Percentiles rank a stretch among this genome's conserved stretches.
phyloP scores from a whole-genome alignment of 2,113 vertebrate species.

The Pituophis catenifer region DNA sequence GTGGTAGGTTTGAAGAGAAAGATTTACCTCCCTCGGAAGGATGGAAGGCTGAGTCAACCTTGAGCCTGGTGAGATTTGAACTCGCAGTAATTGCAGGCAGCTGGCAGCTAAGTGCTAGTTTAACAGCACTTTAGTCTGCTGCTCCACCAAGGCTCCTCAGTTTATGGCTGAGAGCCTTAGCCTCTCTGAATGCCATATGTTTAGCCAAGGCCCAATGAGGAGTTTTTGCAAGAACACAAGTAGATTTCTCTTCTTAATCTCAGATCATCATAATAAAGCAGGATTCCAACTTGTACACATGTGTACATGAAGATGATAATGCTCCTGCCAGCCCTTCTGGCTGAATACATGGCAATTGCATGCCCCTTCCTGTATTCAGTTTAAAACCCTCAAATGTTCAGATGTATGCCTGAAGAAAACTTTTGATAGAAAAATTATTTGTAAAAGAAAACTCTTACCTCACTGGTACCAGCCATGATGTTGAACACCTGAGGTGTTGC shows the following conservation, averaged over 20 bases:
- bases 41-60: no score
- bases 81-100: no score
- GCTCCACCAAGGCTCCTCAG: no score
- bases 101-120: no score
- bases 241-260: not conserved
- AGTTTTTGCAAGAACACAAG: not conserved
- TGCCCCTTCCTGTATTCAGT: not conserved
- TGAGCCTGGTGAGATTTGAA: no score
- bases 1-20: no score
- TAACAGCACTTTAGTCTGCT: no score
- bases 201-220: not conserved
- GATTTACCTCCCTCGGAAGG: no score
- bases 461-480: conserved; percentile 72
- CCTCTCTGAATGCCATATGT: not conserved
- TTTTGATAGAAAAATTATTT: not conserved
- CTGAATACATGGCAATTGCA: not conserved
- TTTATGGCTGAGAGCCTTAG: not conserved
- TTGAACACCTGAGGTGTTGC: conserved; percentile 74
- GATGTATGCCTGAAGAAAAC: not conserved
- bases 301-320: not conserved
- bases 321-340: not conserved
- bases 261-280: not conserved
- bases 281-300: not conserved
- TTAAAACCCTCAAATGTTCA: not conserved
- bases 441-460: conserved; percentile 70